phyloP scores from a whole-genome alignment of 2,797 vertebrate genomes.

The Sylvilagus floridanus region DNA sequence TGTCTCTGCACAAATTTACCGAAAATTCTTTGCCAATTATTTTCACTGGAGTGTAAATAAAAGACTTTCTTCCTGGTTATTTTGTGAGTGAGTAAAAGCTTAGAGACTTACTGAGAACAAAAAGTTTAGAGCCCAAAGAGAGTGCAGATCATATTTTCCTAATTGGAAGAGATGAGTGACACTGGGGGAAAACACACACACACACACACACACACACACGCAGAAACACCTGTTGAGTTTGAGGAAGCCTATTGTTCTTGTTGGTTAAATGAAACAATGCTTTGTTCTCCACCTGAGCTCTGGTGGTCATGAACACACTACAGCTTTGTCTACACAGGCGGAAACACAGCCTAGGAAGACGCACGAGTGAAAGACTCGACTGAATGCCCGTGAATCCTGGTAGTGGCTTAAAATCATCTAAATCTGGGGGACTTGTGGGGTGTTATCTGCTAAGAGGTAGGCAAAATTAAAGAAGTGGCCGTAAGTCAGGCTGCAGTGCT shows the following conservation, averaged over 20 bases:
- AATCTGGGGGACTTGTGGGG: not conserved
- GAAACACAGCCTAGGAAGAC: not conserved
- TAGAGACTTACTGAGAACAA: not conserved
- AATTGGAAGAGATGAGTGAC: not conserved
- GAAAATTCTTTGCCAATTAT: constrained; percentile 13
- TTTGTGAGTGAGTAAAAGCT: not conserved
- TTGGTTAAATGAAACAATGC: constrained; percentile 47
- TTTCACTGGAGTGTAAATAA: constrained; percentile 58
- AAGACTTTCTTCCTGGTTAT: not conserved
- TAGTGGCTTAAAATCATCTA: not conserved
- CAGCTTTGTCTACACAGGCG: constrained; percentile 40
- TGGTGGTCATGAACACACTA: not conserved
- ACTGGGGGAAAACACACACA: no score
- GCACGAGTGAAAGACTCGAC: not conserved
- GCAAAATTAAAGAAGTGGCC: not conserved
- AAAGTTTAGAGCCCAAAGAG: not conserved
- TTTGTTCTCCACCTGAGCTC: not conserved
- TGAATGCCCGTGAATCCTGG: not conserved
- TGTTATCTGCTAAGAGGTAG: constrained; percentile 2
- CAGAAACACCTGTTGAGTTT: not conserved
- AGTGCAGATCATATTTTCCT: constrained; percentile 16
- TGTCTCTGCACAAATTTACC: constrained; percentile 41
- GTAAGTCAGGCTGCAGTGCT: not conserved
- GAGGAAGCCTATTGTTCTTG: constrained; percentile 53
- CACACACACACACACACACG: no score